Conservation (phyloP, 2,888 invertebrate species). For the Rhogogaster chlorosoma region DNA sequence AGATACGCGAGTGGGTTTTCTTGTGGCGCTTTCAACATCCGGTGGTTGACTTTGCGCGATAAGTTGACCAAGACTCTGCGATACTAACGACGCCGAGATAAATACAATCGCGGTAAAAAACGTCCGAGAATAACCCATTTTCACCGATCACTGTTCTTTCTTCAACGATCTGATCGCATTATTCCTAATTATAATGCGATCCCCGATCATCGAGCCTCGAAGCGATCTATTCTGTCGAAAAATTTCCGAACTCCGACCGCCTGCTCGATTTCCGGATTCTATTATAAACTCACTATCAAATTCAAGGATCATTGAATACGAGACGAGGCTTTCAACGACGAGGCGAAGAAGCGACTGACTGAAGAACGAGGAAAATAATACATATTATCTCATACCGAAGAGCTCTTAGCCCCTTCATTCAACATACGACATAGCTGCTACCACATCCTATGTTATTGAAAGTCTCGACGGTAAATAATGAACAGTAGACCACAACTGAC, state of each 20-base stretch:
- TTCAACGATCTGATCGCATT: not conserved
- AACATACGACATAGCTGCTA: not conserved
- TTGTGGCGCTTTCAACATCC: not conserved
- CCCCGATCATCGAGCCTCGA: not conserved
- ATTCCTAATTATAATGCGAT: not conserved
- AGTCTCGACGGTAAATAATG: not conserved
- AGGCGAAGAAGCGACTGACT: not conserved
- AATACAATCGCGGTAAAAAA: not conserved
- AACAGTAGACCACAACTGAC: not conserved
- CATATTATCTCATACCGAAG: not conserved
- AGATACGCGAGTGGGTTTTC: constrained; percentile 57
- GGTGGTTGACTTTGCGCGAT: constrained; percentile 24
- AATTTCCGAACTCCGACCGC: not conserved
- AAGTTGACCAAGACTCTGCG: constrained; percentile 35
- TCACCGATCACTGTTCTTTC: not conserved
- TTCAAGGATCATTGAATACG: not conserved
- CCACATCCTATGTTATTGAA: not conserved
- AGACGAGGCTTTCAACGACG: not conserved
- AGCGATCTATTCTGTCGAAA: not conserved
- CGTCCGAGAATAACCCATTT: not conserved
- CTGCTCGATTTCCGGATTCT: not conserved
- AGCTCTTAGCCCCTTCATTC: not conserved
- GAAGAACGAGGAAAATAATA: not conserved
- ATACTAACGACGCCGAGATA: not conserved
- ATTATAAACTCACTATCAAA: not conserved